phyloP scores from a whole-genome alignment of 2,797 vertebrate genomes.

The Crax fasciolata region DNA sequence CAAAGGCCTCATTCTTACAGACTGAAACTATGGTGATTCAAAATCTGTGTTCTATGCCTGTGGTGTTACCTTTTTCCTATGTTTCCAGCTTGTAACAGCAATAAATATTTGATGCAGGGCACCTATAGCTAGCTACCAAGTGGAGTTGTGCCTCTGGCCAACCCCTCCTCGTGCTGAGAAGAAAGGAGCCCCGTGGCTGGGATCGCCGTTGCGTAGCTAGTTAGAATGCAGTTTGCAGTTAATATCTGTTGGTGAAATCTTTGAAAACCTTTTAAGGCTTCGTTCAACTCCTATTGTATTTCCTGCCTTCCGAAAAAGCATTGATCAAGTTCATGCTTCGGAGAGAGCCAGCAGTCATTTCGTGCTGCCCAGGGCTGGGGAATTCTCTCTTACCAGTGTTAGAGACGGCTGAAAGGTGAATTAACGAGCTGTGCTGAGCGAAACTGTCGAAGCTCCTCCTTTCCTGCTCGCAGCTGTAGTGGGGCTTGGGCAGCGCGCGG shows the following conservation, averaged over 20 bases:
- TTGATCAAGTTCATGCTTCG: neutral
- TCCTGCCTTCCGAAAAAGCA: neutral
- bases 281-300: neutral
- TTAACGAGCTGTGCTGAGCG: neutral
- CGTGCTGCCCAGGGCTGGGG: neutral
- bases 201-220: neutral
- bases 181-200: neutral
- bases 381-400: slow-evolving; percentile 10
- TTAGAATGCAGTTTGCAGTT: neutral
- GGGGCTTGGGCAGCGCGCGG: neutral
- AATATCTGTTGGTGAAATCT: neutral
- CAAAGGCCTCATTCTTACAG: slow-evolving; percentile 28
- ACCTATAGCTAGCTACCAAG: neutral
- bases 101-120: slow-evolving; percentile 57
- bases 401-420: neutral
- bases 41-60: neutral
- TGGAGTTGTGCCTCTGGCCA: neutral
- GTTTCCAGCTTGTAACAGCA: slow-evolving; percentile 65
- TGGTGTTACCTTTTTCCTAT: neutral
- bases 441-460: neutral
- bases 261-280: slow-evolving; percentile 5
- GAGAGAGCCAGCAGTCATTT: neutral
- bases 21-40: neutral
- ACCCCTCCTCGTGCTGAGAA: neutral
- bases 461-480: neutral